Percentiles rank a stretch among this genome's conserved stretches.
Conservation (phyloP, 2,888 invertebrate species). For the Cephus pulcher region DNA sequence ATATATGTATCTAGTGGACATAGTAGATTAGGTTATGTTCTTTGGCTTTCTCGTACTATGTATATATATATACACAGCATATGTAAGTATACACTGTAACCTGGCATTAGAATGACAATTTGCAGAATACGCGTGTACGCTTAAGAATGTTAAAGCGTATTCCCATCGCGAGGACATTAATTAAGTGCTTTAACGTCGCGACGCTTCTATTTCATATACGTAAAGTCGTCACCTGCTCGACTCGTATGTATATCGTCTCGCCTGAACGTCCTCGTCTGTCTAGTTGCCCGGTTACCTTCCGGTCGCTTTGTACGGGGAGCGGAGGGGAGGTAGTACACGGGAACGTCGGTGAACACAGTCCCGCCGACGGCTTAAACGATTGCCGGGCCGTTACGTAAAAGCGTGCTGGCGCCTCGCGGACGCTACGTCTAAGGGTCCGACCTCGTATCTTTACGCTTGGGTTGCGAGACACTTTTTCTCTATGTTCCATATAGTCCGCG, state of each 20-base stretch:
- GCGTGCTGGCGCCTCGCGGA: not conserved
- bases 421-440: not conserved
- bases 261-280: not conserved
- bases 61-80: no score
- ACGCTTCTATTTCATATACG: not conserved
- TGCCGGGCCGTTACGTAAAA: not conserved
- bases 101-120: not conserved
- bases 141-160: not conserved
- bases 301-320: not conserved
- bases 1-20: not conserved
- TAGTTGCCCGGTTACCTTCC: not conserved
- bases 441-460: not conserved
- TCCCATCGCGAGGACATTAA: not conserved
- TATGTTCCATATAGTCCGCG: not conserved
- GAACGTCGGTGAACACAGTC: not conserved
- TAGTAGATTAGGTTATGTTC: not conserved
- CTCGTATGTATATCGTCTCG: not conserved
- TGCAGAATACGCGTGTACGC: not conserved
- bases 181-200: not conserved
- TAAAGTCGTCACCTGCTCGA: not conserved
- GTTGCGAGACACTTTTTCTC: not conserved
- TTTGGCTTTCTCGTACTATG: not conserved
- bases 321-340: not conserved
- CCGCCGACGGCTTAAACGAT: not conserved
- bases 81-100: not conserved